Evolutionary conservation across 2,888 invertebrate genomes (phyloP).

Genomic region (Leucania comma): DNA sequence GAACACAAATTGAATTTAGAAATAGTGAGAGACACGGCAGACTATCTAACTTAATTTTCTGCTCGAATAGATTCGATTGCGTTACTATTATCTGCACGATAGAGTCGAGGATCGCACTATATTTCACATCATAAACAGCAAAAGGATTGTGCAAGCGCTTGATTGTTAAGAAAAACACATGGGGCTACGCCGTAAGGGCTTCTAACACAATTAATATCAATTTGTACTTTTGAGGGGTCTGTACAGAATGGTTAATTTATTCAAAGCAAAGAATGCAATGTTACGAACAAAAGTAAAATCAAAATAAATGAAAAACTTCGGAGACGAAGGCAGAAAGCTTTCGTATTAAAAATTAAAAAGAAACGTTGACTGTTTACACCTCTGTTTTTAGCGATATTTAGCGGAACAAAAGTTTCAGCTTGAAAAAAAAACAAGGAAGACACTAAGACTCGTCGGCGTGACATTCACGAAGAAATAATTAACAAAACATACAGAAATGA

Average conservation of each 20-base stretch:
- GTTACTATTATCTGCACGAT: conserved; percentile 67
- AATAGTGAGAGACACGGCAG: conserved; percentile 77
- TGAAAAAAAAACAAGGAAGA: conserved; percentile 65
- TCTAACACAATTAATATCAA: conserved; percentile 89
- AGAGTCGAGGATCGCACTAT: conserved; percentile 68
- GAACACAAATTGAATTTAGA: conserved; percentile 85
- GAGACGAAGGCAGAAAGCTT: conserved; percentile 58
- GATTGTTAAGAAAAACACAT: conserved; percentile 89
- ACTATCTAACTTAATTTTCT: conserved; percentile 76
- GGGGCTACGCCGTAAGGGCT: conserved; percentile 81
- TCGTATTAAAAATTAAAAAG: conserved; percentile 75
- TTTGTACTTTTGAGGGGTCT: conserved; percentile 78
- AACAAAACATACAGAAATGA: conserved; percentile 89
- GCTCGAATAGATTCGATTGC: conserved; percentile 66
- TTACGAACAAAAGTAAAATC: conserved; percentile 64
- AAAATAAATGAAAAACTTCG: conserved; percentile 45
- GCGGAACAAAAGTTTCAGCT: conserved; percentile 71
- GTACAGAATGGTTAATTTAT: conserved; percentile 65
- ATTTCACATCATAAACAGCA: conserved; percentile 65
- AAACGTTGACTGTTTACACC: conserved; percentile 66
- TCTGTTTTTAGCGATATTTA: conserved; percentile 74
- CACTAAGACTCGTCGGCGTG: conserved; percentile 68
- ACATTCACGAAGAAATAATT: conserved; percentile 86
- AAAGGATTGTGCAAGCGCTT: conserved; percentile 78
- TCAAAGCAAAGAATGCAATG: conserved; percentile 54